A percentile compares a stretch with the other conserved stretches of the same genome.
phyloP scores from a whole-genome alignment of 2,113 vertebrate species.

The Phalacrocorax carbo region DNA sequence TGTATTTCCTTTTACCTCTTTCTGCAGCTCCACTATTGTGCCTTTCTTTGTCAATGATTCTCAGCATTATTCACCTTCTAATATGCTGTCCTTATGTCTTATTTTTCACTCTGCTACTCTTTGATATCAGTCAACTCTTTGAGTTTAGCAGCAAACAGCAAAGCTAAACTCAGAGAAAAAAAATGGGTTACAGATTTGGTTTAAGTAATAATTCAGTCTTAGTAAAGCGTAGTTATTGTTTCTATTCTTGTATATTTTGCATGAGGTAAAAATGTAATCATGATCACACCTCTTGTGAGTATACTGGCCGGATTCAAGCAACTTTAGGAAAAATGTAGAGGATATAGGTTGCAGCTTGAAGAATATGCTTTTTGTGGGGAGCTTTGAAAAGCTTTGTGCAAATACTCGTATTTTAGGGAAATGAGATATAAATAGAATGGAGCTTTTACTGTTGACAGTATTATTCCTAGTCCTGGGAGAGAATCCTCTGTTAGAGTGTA shows the following conservation, averaged over 20 bases:
- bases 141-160: neutral
- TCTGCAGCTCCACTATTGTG: neutral
- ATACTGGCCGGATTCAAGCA: neutral
- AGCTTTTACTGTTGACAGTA: neutral
- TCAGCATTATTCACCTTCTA: neutral
- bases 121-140: neutral
- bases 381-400: neutral
- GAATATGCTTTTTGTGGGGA: neutral
- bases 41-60: neutral
- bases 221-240: neutral
- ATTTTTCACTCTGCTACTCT: neutral
- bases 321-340: neutral
- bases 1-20: neutral
- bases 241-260: neutral
- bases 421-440: neutral
- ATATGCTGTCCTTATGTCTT: neutral
- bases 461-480: neutral
- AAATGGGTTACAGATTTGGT: neutral
- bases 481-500: neutral
- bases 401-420: neutral
- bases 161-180: neutral
- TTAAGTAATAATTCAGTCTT: neutral
- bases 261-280: neutral
- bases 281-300: neutral
- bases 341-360: neutral